phyloP scores from a whole-genome alignment of 2,888 invertebrate species.

The Mechanitis messenoides region DNA sequence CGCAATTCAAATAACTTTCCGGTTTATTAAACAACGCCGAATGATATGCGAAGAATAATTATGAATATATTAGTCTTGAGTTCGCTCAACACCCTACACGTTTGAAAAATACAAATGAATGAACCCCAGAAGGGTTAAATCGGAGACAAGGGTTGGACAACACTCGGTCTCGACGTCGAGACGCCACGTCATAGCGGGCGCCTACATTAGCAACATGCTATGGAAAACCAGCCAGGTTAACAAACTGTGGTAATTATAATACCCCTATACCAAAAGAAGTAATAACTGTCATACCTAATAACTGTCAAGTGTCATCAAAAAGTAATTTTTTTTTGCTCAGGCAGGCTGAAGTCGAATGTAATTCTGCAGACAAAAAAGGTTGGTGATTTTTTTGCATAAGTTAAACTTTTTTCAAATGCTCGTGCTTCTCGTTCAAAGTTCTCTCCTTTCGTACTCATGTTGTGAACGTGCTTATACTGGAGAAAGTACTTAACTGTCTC shows the following conservation, averaged over 20 bases:
- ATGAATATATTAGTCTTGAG: slow-evolving; percentile 50
- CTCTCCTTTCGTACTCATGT: slow-evolving; percentile 31
- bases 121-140: slow-evolving; percentile 50
- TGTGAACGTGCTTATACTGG: slow-evolving; percentile 38
- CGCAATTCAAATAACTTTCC: slow-evolving; percentile 62
- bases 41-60: slow-evolving; percentile 51
- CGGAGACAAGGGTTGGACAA: slow-evolving; percentile 35
- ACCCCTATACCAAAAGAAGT: no score
- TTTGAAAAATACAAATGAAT: slow-evolving; percentile 39
- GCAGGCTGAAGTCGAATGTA: no score
- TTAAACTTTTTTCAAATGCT: neutral
- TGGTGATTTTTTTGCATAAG: no score
- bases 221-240: slow-evolving; percentile 6
- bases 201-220: slow-evolving; percentile 23
- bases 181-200: slow-evolving; percentile 25
- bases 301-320: no score
- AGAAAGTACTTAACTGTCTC: slow-evolving; percentile 16
- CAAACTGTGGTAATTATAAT: no score
- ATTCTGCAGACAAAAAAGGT: no score
- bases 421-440: slow-evolving; percentile 22
- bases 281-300: no score
- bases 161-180: slow-evolving; percentile 35
- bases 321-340: no score
- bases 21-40: slow-evolving; percentile 56
- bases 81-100: slow-evolving; percentile 38